These are phyloP conservation scores for Odontamblyopus rebecca DNA, from an alignment of 2,797 vertebrate genomes.

Conservation along the genomic window DNA sequence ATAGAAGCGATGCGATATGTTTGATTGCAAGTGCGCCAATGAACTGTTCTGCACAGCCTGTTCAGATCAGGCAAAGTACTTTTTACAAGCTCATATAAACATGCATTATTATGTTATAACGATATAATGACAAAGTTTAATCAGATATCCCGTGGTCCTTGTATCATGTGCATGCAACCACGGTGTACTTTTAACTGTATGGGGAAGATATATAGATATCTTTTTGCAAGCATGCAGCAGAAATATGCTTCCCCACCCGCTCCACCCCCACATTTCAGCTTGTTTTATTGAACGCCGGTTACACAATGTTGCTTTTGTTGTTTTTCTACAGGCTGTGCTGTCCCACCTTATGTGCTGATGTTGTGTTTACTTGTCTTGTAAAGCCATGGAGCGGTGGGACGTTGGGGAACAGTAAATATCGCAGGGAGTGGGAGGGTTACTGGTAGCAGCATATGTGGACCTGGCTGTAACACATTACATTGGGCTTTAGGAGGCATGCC, in stretches of 20 bases:
- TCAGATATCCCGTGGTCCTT: too few species aligned
- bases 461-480: conserved; percentile 11
- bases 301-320: conserved; percentile 52
- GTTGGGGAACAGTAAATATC: conserved; percentile 48
- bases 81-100: not conserved
- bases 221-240: conserved; percentile 10
- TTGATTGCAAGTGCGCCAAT: not conserved
- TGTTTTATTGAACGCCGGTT: conserved; percentile 17
- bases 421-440: conserved; percentile 12
- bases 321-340: conserved; percentile 38
- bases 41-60: not conserved
- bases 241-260: conserved; percentile 8
- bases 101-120: not conserved
- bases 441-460: conserved; percentile 28
- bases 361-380: conserved; percentile 56
- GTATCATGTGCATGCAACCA: not conserved
- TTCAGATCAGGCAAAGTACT: not conserved
- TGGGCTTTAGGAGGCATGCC: not conserved
- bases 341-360: conserved; percentile 45
- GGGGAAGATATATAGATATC: not conserved
- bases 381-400: conserved; percentile 25
- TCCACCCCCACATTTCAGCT: conserved; percentile 10
- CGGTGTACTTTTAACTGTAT: not conserved
- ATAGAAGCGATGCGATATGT: not conserved
- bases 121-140: not conserved